Evolutionary conservation across 2,797 vertebrate species (phyloP).

Genomic region (Hephaestus fuliginosus): DNA sequence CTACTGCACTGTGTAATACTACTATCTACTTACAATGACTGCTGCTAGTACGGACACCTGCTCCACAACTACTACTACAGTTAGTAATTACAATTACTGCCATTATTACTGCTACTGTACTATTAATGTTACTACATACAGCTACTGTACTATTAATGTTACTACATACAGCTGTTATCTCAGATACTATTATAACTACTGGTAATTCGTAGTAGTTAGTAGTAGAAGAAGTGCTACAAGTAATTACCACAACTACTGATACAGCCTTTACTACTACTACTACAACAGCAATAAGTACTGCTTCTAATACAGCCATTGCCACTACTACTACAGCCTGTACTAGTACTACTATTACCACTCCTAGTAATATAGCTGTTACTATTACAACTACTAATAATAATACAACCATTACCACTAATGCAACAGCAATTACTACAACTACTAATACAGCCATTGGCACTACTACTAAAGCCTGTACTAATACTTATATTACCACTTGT

Average conservation of each 20-base stretch:
- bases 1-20: not conserved
- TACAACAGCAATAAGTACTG: not conserved
- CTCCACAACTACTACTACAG: not conserved
- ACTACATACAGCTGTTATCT: not conserved
- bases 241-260: not conserved
- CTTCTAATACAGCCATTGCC: not conserved
- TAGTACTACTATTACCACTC: not conserved
- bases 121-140: not conserved
- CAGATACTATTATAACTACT: not conserved
- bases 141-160: not conserved
- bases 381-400: not conserved
- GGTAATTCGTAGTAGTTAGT: too few relatives aligned
- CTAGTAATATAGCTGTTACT: not conserved
- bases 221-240: too few relatives aligned
- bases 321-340: not conserved
- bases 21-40: too few relatives aligned
- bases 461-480: not conserved
- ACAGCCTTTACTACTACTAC: rapidly evolving
- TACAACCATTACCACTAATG: not conserved
- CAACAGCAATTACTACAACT: not conserved
- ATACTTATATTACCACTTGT: too few relatives aligned
- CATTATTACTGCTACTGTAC: not conserved
- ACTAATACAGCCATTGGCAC: not conserved
- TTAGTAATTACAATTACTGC: not conserved
- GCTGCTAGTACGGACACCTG: not conserved